A percentile compares a stretch with the other conserved stretches of the same genome.
These are phyloP conservation scores for Machimus rusticus DNA, from an alignment of 2,888 invertebrate species.

Conservation along the genomic window DNA sequence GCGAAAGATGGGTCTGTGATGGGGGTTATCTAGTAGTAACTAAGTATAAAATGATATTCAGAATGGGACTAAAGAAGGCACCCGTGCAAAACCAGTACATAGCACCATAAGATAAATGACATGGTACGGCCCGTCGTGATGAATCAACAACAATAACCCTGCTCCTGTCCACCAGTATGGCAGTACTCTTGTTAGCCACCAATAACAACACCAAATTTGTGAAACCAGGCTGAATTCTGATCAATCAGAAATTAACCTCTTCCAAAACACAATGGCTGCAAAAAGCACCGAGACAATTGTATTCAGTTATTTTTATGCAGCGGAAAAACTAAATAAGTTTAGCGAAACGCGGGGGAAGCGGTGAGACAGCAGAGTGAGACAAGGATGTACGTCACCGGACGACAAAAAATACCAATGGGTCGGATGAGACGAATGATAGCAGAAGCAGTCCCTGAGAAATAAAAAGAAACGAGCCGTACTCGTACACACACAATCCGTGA, in stretches of 20 bases:
- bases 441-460: neutral
- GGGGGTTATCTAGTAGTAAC: neutral
- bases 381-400: conserved; percentile 9
- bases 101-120: neutral
- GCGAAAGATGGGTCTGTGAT: neutral
- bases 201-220: neutral
- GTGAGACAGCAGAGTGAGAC: neutral
- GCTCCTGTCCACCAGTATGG: neutral
- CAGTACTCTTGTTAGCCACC: neutral
- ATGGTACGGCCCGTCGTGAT: neutral
- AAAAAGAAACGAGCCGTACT: neutral
- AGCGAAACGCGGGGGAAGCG: neutral
- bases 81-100: neutral
- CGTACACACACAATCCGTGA: neutral
- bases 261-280: neutral
- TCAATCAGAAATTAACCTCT: neutral
- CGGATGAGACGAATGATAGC: conserved; percentile 24
- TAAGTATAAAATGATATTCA: neutral
- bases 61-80: neutral
- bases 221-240: neutral
- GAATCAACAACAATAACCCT: neutral
- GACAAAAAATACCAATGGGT: conserved; percentile 18
- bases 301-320: neutral
- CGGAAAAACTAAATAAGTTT: conserved; percentile 16
- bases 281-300: neutral